phyloP scores from a whole-genome alignment of 2,797 vertebrate species.

The Margarornis squamiger region DNA sequence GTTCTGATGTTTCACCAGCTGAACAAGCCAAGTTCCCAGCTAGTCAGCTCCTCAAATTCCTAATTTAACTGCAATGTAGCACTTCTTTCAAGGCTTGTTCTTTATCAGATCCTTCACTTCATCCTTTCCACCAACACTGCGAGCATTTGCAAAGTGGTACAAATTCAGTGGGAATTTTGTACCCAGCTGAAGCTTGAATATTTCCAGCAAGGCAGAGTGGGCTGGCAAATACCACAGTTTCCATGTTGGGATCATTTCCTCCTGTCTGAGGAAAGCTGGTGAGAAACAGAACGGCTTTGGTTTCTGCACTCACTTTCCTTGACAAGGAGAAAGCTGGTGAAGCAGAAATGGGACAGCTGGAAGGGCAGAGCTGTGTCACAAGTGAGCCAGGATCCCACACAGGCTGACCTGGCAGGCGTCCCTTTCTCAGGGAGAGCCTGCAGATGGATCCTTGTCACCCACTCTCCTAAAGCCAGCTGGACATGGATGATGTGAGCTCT shows the following conservation, averaged over 20 bases:
- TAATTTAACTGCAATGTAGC: slow-evolving; percentile 2
- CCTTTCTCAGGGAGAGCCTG: not conserved
- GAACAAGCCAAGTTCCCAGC: not conserved
- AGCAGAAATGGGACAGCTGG: slow-evolving; percentile 4
- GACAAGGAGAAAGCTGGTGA: slow-evolving; percentile 4
- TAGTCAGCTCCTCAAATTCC: not conserved
- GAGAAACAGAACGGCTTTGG: slow-evolving; percentile 14
- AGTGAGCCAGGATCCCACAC: not conserved
- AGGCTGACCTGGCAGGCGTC: not conserved
- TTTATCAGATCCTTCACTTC: not conserved
- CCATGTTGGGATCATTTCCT: slow-evolving; percentile 25
- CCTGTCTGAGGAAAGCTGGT: slow-evolving; percentile 40
- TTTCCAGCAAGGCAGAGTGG: slow-evolving; percentile 48
- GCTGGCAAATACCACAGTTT: slow-evolving; percentile 38
- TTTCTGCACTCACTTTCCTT: not conserved
- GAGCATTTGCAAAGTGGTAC: not conserved
- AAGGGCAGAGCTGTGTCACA: not conserved
- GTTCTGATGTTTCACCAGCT: not conserved
- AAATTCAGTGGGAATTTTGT: not conserved
- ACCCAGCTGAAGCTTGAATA: slow-evolving; percentile 28
- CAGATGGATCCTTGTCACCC: not conserved
- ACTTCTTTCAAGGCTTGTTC: slow-evolving; percentile 5
- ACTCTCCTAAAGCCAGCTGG: not conserved
- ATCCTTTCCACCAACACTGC: not conserved
- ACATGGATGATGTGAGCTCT: not conserved